These are phyloP conservation scores for Drosophila auraria DNA, from an alignment of 1,140 invertebrate genomes.

Conservation along the genomic window DNA sequence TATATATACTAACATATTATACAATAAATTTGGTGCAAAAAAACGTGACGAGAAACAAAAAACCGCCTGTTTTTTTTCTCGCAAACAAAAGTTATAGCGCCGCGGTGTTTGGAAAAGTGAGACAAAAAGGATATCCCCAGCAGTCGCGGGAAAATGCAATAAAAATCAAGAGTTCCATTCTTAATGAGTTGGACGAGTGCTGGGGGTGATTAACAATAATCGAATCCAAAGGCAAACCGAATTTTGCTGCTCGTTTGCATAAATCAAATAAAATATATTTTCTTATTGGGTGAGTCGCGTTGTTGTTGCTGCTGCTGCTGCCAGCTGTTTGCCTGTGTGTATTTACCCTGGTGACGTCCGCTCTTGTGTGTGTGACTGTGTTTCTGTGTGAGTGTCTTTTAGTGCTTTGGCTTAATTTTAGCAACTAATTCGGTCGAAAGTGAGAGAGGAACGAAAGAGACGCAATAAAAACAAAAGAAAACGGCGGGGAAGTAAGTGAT, in stretches of 20 bases:
- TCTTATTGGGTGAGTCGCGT: constrained; percentile 65
- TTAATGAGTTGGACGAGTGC: background rate
- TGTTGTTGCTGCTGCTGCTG: constrained; percentile 50
- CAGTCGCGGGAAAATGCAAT: constrained; percentile 36
- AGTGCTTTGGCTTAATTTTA: constrained; percentile 64
- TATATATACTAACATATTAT: constrained; percentile 2
- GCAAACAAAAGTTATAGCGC: background rate
- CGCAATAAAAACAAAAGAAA: constrained; percentile 18
- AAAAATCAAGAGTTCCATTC: background rate
- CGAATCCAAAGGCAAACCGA: constrained; percentile 2
- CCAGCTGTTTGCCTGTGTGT: constrained; percentile 74
- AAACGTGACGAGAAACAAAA: background rate
- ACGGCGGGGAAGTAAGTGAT: constrained; percentile 32
- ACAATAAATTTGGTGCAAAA: constrained; percentile 13
- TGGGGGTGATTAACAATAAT: constrained; percentile 7
- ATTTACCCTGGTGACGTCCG: constrained; percentile 51
- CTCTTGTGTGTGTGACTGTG: constrained; percentile 10
- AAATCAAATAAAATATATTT: constrained; percentile 60
- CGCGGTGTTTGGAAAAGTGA: constrained; percentile 1
- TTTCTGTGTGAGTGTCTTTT: constrained; percentile 24
- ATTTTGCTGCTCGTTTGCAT: constrained; percentile 36
- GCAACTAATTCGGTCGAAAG: constrained; percentile 67
- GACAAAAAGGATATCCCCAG: constrained; percentile 26
- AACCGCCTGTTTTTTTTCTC: background rate
- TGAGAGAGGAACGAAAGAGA: constrained; percentile 43